phyloP scores from a whole-genome alignment of 2,797 vertebrate genomes.

The Parotocinclus haroldoi region DNA sequence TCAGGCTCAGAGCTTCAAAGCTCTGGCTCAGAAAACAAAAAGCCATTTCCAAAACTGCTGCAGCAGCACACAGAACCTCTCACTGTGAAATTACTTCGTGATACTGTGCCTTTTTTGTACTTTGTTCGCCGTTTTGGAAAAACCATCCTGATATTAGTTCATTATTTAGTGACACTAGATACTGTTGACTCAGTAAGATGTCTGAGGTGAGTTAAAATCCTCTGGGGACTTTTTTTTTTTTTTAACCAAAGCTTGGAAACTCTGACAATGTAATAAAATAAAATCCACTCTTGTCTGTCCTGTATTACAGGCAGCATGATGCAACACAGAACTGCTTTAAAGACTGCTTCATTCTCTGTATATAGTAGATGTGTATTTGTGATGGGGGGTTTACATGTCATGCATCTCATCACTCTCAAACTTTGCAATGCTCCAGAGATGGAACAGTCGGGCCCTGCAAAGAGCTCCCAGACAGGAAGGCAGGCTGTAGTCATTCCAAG shows the following conservation, averaged over 20 bases:
- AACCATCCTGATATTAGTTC: slow-evolving; percentile 42
- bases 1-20: slow-evolving; percentile 60
- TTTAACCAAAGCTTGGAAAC: slow-evolving; percentile 34
- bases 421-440: slow-evolving; percentile 18
- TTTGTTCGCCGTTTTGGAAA: slow-evolving; percentile 48
- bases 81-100: slow-evolving; percentile 46
- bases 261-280: slow-evolving; percentile 59
- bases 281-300: slow-evolving; percentile 53
- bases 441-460: slow-evolving; percentile 38
- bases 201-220: slow-evolving; percentile 31
- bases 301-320: slow-evolving; percentile 59
- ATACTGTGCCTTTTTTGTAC: slow-evolving; percentile 55
- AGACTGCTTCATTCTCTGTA: slow-evolving; percentile 22
- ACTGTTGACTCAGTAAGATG: slow-evolving; percentile 16
- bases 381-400: slow-evolving; percentile 37
- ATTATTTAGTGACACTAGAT: slow-evolving; percentile 22
- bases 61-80: slow-evolving; percentile 33
- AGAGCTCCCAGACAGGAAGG: slow-evolving; percentile 13
- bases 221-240: too few relatives aligned
- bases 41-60: slow-evolving; percentile 62
- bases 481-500: too few relatives aligned
- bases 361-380: slow-evolving; percentile 33
- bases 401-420: slow-evolving; percentile 11
- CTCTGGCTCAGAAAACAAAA: slow-evolving; percentile 62
- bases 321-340: slow-evolving; percentile 52